phyloP scores from a whole-genome alignment of 2,797 vertebrate genomes.

The Aphelocoma californica region DNA sequence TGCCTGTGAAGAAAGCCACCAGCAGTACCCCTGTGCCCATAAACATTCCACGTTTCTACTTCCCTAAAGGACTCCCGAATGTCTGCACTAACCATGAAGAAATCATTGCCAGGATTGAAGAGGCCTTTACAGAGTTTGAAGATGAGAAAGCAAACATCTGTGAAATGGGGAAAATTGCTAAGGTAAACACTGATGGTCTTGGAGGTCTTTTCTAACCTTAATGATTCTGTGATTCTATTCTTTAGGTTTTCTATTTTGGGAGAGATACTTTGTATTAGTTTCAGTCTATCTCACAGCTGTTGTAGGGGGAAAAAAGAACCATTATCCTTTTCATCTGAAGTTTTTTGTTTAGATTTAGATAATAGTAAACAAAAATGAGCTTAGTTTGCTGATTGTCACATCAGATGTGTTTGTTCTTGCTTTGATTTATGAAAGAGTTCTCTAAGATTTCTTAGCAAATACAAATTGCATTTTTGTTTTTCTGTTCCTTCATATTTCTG shows the following conservation, averaged over 20 bases:
- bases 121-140: slow-evolving; percentile 87
- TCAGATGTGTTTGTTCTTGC: not conserved
- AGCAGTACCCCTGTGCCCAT: slow-evolving; percentile 82
- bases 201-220: not conserved
- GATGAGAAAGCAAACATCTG: slow-evolving; percentile 93
- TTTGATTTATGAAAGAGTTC: not conserved
- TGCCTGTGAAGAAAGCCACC: slow-evolving; percentile 75
- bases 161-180: slow-evolving; percentile 95
- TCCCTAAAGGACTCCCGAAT: slow-evolving; percentile 92
- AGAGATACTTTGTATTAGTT: not conserved
- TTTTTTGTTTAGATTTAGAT: not conserved
- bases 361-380: not conserved
- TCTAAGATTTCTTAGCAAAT: not conserved
- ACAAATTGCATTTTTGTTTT: not conserved
- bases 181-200: slow-evolving; percentile 77
- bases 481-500: not conserved
- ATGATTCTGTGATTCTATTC: not conserved
- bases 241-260: not conserved
- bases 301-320: not conserved
- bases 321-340: not conserved
- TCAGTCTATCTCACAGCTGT: not conserved
- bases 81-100: slow-evolving; percentile 84
- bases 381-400: not conserved
- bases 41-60: slow-evolving; percentile 99
- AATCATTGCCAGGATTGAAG: slow-evolving; percentile 84